phyloP scores from a whole-genome alignment of 2,888 invertebrate genomes.

The Zhengitettix transpicula region DNA sequence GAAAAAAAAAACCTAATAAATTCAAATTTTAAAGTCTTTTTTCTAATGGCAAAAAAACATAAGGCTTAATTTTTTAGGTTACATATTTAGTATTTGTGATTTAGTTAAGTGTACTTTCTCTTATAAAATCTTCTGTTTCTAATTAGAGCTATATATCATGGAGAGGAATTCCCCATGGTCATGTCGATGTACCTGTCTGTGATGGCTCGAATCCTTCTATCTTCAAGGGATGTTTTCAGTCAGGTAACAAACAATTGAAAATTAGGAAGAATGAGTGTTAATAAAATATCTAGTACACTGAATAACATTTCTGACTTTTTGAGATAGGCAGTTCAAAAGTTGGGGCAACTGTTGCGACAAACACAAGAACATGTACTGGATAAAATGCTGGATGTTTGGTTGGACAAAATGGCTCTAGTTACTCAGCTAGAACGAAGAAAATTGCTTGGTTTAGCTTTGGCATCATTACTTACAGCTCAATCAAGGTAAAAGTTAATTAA shows the following conservation, averaged over 20 bases:
- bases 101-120: not conserved
- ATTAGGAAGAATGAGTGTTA: not conserved
- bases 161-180: conserved; percentile 52
- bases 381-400: conserved; percentile 59
- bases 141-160: conserved; percentile 44
- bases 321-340: conserved; percentile 8
- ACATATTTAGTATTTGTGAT: too few relatives aligned
- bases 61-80: too few relatives aligned
- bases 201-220: conserved; percentile 57
- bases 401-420: conserved; percentile 59
- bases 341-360: conserved; percentile 17
- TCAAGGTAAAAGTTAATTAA: conserved; percentile 16
- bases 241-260: conserved; percentile 22
- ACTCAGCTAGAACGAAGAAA: conserved; percentile 69
- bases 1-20: too few relatives aligned
- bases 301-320: not conserved
- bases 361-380: conserved; percentile 42
- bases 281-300: too few relatives aligned
- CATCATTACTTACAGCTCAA: conserved; percentile 23
- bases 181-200: conserved; percentile 64
- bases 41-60: too few relatives aligned
- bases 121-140: not conserved
- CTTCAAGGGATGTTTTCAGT: conserved; percentile 49
- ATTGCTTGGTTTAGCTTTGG: conserved; percentile 47
- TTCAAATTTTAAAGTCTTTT: too few relatives aligned